These are phyloP conservation scores for Ptilodon capucinus DNA, from an alignment of 2,888 invertebrate species.

Conservation along the genomic window DNA sequence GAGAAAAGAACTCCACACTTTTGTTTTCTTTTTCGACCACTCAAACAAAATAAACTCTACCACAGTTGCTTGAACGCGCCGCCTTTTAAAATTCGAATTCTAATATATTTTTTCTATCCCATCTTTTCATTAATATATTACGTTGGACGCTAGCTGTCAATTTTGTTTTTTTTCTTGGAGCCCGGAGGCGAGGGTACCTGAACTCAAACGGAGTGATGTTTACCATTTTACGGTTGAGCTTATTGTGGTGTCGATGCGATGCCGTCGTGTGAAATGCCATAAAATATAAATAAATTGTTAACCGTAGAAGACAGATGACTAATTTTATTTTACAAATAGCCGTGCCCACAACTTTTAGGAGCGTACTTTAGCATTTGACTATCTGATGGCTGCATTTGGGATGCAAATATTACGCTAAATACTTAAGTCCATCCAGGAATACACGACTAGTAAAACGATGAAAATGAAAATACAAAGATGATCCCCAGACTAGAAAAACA, in stretches of 20 bases:
- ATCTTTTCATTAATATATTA: slow-evolving; percentile 81
- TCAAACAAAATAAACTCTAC: slow-evolving; percentile 75
- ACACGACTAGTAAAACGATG: too few species aligned
- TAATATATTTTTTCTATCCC: slow-evolving; percentile 66
- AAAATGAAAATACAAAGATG: too few species aligned
- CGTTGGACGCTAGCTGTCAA: slow-evolving; percentile 69
- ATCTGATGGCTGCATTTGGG: too few species aligned
- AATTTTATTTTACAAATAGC: slow-evolving; percentile 5
- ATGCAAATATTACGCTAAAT: too few species aligned
- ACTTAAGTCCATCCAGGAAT: too few species aligned
- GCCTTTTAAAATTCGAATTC: slow-evolving; percentile 75
- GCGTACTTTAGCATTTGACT: too few species aligned
- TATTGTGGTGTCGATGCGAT: slow-evolving; percentile 40
- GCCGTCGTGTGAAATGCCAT: slow-evolving; percentile 48
- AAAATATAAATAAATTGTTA: slow-evolving; percentile 44
- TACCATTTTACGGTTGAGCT: slow-evolving; percentile 57
- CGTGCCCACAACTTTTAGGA: too few species aligned
- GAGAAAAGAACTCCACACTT: slow-evolving; percentile 71
- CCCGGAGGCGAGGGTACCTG: slow-evolving; percentile 51
- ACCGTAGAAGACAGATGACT: slow-evolving; percentile 26
- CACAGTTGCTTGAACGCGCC: slow-evolving; percentile 73
- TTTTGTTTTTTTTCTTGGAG: slow-evolving; percentile 56
- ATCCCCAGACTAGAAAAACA: too few species aligned
- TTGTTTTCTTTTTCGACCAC: slow-evolving; percentile 76
- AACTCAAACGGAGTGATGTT: slow-evolving; percentile 50